Evolutionary conservation across 1,140 invertebrate species (phyloP).

Genomic region (Hormaphis cornu): DNA sequence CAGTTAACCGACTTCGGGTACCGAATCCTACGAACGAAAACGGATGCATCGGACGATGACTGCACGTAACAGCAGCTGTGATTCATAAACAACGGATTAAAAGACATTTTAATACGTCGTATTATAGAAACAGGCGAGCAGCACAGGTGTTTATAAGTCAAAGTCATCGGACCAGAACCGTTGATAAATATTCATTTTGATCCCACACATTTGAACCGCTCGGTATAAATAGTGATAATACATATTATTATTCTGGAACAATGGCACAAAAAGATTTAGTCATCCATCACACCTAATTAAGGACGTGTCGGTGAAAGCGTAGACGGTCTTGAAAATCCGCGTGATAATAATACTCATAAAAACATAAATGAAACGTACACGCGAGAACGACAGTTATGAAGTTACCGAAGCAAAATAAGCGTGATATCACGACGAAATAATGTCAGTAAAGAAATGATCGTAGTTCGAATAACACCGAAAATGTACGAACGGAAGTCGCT

Average conservation of each 20-base stretch:
- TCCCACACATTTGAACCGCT: neutral
- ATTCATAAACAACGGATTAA: no score
- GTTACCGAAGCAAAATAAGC: conserved; percentile 1
- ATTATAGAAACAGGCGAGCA: no score
- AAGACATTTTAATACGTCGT: no score
- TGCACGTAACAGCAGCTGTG: no score
- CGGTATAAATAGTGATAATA: neutral
- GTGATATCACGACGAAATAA: neutral
- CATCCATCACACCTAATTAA: conserved; percentile 27
- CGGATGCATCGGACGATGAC: no score
- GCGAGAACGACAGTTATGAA: neutral
- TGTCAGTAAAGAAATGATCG: neutral
- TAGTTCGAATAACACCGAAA: neutral
- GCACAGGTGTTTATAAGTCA: neutral
- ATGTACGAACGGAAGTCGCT: neutral
- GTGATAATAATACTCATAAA: conserved; percentile 1
- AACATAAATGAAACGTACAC: neutral
- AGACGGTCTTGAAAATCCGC: neutral
- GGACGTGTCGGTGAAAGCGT: conserved; percentile 23
- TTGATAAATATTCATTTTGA: neutral
- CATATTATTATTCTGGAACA: conserved; percentile 15
- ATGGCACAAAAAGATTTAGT: conserved; percentile 18
- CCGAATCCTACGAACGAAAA: no score
- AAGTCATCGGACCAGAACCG: neutral
- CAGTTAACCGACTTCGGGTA: no score